A percentile compares a stretch with the other conserved stretches of the same genome.
phyloP scores from a whole-genome alignment of 2,888 invertebrate species.

The Oligia strigilis region DNA sequence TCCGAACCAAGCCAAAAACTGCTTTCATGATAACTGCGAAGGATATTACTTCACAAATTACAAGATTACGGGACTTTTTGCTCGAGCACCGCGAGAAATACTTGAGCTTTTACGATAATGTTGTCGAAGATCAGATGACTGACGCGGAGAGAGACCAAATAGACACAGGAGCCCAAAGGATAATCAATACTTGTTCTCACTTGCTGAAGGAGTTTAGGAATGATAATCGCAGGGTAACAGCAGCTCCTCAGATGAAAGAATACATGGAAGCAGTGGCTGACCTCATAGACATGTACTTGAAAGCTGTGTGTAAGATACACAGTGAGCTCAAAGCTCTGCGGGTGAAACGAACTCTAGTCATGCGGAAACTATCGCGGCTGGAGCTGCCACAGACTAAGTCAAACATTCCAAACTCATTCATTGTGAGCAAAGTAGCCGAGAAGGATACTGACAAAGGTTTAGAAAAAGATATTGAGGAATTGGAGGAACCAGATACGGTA shows the following conservation, averaged over 20 bases:
- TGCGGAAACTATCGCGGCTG: slow-evolving; percentile 94
- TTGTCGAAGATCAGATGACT: slow-evolving; percentile 94
- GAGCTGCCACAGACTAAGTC: slow-evolving; percentile 85
- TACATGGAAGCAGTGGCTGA: slow-evolving; percentile 94
- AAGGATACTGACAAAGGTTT: slow-evolving; percentile 70
- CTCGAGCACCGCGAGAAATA: slow-evolving; percentile 96
- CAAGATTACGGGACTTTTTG: slow-evolving; percentile 94
- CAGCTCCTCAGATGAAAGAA: slow-evolving; percentile 92
- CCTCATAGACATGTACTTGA: slow-evolving; percentile 95
- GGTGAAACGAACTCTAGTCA: slow-evolving; percentile 96
- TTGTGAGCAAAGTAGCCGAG: slow-evolving; percentile 73
- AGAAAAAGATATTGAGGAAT: slow-evolving; percentile 69
- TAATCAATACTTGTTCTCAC: slow-evolving; percentile 95
- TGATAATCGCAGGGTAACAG: slow-evolving; percentile 90
- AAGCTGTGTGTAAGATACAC: slow-evolving; percentile 96
- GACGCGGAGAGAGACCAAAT: slow-evolving; percentile 96
- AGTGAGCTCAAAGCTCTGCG: slow-evolving; percentile 96
- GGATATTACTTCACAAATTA: slow-evolving; percentile 95
- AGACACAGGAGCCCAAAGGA: slow-evolving; percentile 95
- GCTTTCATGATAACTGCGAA: slow-evolving; percentile 93
- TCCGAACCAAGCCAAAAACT: slow-evolving; percentile 89
- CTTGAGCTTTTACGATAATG: slow-evolving; percentile 94
- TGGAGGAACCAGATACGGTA: slow-evolving; percentile 74
- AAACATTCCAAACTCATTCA: slow-evolving; percentile 81
- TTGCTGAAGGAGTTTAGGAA: slow-evolving; percentile 94